Base-by-base conservation (phyloP, 2,797 vertebrate genomes). In the Microhierax caerulescens region DNA sequence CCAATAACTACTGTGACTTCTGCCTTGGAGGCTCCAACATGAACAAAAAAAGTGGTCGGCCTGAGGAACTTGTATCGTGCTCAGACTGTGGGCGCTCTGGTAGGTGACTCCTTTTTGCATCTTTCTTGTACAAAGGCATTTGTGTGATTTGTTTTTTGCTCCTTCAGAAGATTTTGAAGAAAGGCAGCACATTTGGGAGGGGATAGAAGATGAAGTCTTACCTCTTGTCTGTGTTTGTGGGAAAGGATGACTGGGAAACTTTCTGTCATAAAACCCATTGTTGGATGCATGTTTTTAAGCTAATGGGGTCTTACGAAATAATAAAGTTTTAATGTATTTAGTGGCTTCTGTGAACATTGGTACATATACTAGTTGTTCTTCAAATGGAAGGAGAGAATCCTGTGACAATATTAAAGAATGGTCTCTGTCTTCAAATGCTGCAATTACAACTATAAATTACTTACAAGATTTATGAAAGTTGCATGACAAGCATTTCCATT, bases 1-100 rank as follows among this genome's bases (percentile, higher is more conserved):
- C 99, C 97, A 99, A 99, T 95, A 99, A 99, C 98, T 99, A 99
- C 99, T 99, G 99, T 98, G 99, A 99, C 98, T 99, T 99, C 99
- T 99, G 99, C 97, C 98, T 99, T 43, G 99, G 99, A 70, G 99
- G 99, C 97, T 99, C 99, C 63, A 99, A 98, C 94, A 98, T 99
- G 97, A 99, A 99, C 98, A 99, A 99, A 98, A 99, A 99, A 98
- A 99, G 99, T 12, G 99, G 99, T 51, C 98, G 99, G 69, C 99
- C 99, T 2, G 99, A 99, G 97, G 99, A 99, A 97, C 98, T 99
- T 96, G 99, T 99, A 90, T 99, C 99, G 5, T 99, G 99, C 98
- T 99, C 99, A 22, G 99, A 99, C 98, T 99, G 99, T 80, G 99
- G 99, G 94, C 99, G 99, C 96, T 99, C 99, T 84, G 99, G 99